Evolutionary conservation across 2,888 invertebrate species (phyloP).

Genomic region (Xestia ashworthii): DNA sequence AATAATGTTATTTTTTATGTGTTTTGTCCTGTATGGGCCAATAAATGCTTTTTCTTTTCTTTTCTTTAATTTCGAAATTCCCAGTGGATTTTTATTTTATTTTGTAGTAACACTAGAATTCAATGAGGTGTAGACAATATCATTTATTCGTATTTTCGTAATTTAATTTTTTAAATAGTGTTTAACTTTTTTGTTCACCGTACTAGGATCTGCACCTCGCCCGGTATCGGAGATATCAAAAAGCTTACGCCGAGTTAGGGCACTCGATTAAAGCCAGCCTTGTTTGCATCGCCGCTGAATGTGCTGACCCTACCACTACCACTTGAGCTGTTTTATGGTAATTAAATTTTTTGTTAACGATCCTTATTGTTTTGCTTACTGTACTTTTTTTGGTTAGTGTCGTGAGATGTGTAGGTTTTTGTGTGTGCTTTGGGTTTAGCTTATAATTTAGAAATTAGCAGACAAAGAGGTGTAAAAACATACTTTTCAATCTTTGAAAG

Average conservation of each 20-base stretch:
- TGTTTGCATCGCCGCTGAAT: slow-evolving; percentile 80
- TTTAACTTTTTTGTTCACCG: slow-evolving; percentile 68
- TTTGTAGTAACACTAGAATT: neutral
- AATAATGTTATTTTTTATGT: too few species aligned
- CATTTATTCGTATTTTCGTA: neutral
- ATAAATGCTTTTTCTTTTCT: too few species aligned
- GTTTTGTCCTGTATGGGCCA: too few species aligned
- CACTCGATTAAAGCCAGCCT: slow-evolving; percentile 79
- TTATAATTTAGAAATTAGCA: neutral
- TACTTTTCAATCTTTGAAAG: neutral
- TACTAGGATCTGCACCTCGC: slow-evolving; percentile 70
- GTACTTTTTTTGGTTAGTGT: slow-evolving; percentile 55
- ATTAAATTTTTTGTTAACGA: slow-evolving; percentile 81
- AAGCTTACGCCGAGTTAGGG: slow-evolving; percentile 81
- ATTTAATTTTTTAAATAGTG: neutral
- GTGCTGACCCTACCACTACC: slow-evolving; percentile 79
- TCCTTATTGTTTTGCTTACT: slow-evolving; percentile 69
- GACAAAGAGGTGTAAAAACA: neutral
- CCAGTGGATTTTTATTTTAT: neutral
- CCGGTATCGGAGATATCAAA: slow-evolving; percentile 83
- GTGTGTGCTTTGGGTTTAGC: slow-evolving; percentile 4
- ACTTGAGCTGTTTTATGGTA: slow-evolving; percentile 82
- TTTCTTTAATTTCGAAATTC: neutral
- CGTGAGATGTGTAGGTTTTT: slow-evolving; percentile 42
- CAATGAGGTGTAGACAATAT: neutral